phyloP scores from a whole-genome alignment of 2,797 vertebrate genomes.

The Adelosebastes latens region DNA sequence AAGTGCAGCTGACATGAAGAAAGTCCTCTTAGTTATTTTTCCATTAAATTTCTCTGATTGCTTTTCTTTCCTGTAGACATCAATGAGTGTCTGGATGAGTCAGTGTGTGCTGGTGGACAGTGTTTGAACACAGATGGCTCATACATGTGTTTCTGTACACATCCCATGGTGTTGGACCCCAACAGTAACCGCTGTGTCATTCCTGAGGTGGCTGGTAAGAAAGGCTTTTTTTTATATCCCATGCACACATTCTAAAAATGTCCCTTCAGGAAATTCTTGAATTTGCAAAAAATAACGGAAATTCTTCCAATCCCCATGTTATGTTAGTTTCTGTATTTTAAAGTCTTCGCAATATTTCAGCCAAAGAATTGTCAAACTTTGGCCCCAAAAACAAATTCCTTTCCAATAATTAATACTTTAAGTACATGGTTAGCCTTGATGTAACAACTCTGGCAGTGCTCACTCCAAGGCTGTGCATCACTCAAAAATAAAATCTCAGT shows the following conservation, averaged over 20 bases:
- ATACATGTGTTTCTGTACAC: constrained; percentile 93
- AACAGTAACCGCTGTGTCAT: constrained; percentile 84
- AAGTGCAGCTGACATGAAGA: not conserved
- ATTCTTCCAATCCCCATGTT: not conserved
- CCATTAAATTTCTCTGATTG: not conserved
- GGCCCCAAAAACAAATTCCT: not conserved
- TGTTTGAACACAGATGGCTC: constrained; percentile 94
- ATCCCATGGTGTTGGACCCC: constrained; percentile 87
- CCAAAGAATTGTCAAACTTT: not conserved
- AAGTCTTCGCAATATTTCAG: not conserved
- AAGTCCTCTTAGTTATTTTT: not conserved
- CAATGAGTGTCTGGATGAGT: constrained; percentile 93
- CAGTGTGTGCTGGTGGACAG: constrained; percentile 88
- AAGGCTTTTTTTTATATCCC: not conserved
- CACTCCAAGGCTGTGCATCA: not conserved
- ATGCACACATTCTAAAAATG: not conserved
- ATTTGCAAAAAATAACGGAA: not conserved
- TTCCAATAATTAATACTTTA: not conserved
- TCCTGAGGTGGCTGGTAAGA: constrained; percentile 83
- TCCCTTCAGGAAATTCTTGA: not conserved
- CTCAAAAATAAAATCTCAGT: not conserved
- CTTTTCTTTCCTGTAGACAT: constrained; percentile 83
- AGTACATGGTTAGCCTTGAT: not conserved
- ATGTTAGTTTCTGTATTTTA: not conserved
- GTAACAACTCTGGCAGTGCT: not conserved